Base-by-base conservation (phyloP, 2,113 vertebrate genomes). In the Otus sunia region DNA sequence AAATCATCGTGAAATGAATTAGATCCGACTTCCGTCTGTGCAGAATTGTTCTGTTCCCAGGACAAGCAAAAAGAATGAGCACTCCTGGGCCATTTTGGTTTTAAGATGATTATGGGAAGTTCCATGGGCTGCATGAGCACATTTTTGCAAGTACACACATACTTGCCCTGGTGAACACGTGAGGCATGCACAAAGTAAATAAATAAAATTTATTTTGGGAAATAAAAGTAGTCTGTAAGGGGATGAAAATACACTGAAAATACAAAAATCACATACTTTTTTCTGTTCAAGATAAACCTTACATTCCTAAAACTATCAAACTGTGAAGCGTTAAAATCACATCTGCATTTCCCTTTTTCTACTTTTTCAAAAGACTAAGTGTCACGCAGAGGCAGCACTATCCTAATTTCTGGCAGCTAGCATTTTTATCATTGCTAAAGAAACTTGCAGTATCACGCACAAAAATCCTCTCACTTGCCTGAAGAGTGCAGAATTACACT, bases 401-500 rank as follows among this genome's bases (percentile, higher is more conserved):
- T 12, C 10, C 41, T 39, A 8, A 66, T 25, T 76, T 56, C 34
- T 84, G 59, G 50, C 36, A 90, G 64, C 8, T 18, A 56, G 19
- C 21, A n/a, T 15, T 80, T 34, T n/a, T 20, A 10, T 30, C 37
- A 36, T n/a, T n/a, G 67, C 30, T 9, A 45, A 34, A 80, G 36
- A 52, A 76, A 77, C 32, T 16, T 37, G 64, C 34, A n/a, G 1
- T n/a, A 67, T 30, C 59, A 67, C 0, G 0, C 64, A 81, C 43
- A 64, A 27, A 91, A 81, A 77, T 72, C 45, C 69, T 91, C 87
- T 49, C 43, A 29, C n/a, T 79, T 76, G 87, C 85, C 93, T 90
- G 85, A 94, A 92, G 93, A 92, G 81, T 49, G 92, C 81, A 96
- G 93, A 90, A 92, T 88, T 53, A 82, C 37, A 81, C 78, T 16